Conservation (phyloP, 2,888 invertebrate species). For the Dasypogon diadema region DNA sequence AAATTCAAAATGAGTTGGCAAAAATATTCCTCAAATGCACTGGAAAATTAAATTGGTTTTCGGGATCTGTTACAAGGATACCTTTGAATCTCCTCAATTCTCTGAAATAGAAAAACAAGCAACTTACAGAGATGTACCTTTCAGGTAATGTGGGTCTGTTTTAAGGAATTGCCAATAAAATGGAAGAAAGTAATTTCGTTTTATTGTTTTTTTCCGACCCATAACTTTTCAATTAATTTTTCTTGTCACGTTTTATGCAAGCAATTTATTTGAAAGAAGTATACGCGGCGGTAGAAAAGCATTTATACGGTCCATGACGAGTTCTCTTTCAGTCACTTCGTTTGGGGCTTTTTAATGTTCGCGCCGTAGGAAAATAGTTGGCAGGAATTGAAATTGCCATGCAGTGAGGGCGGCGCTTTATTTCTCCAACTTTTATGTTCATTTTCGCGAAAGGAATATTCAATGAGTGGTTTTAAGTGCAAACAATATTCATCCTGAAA, state of each 20-base stretch:
- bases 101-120: not conserved
- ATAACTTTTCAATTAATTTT: conserved; percentile 44
- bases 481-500: too few relatives aligned
- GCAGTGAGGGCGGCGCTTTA: not conserved
- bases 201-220: conserved; percentile 36
- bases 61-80: not conserved
- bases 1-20: conserved; percentile 7
- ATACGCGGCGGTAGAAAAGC: not conserved
- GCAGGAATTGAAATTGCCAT: not conserved
- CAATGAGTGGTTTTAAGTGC: too few relatives aligned
- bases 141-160: conserved; percentile 19
- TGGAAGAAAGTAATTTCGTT: conserved; percentile 35
- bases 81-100: conserved; percentile 1
- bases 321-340: not conserved
- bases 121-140: conserved; percentile 5
- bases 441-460: not conserved
- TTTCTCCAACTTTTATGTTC: not conserved
- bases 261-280: not conserved
- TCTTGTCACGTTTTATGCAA: conserved; percentile 35
- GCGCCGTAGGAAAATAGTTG: not conserved
- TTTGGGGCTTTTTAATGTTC: conserved; percentile 1
- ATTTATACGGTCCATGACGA: not conserved
- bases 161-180: conserved; percentile 31
- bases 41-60: conserved; percentile 40
- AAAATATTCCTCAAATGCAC: conserved; percentile 29